Conservation (phyloP, 2,113 vertebrate genomes). For the Lethenteron camtschaticum region DNA sequence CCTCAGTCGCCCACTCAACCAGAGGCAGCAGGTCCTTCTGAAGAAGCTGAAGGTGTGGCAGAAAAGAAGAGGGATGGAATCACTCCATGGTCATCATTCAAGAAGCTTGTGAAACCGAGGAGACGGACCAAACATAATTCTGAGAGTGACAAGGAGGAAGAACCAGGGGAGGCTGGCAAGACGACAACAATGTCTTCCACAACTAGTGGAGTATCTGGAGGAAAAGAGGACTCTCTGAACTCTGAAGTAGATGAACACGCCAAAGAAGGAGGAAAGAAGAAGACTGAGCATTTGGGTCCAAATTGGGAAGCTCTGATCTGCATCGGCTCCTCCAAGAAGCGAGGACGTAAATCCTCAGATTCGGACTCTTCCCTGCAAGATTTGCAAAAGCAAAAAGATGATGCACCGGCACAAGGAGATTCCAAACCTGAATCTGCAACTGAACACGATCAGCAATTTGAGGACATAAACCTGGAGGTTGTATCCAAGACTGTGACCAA, state of each 20-base stretch:
- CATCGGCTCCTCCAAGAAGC: conserved; percentile 4
- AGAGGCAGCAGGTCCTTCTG: neutral
- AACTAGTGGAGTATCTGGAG: neutral
- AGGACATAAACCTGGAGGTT: neutral
- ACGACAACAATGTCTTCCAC: conserved; percentile 1
- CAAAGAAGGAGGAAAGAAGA: conserved; percentile 1
- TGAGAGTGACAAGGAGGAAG: conserved; percentile 4
- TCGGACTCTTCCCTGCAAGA: neutral
- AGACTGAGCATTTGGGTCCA: neutral
- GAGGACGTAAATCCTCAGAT: neutral
- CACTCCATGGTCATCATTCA: conserved; percentile 5
- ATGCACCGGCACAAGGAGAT: neutral
- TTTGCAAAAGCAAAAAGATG: neutral
- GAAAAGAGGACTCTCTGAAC: neutral
- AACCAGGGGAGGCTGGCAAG: conserved; percentile 1
- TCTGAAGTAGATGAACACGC: neutral
- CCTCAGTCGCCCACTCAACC: neutral
- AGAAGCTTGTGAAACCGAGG: neutral
- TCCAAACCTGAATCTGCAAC: neutral
- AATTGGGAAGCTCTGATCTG: conserved; percentile 2
- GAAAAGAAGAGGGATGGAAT: conserved; percentile 4
- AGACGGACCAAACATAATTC: conserved; percentile 5
- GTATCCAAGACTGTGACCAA: neutral
- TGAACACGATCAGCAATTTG: conserved; percentile 3
- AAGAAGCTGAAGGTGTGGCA: neutral